These are phyloP conservation scores for Rhinoptilus africanus DNA, from an alignment of 2,113 vertebrate species.

Conservation along the genomic window DNA sequence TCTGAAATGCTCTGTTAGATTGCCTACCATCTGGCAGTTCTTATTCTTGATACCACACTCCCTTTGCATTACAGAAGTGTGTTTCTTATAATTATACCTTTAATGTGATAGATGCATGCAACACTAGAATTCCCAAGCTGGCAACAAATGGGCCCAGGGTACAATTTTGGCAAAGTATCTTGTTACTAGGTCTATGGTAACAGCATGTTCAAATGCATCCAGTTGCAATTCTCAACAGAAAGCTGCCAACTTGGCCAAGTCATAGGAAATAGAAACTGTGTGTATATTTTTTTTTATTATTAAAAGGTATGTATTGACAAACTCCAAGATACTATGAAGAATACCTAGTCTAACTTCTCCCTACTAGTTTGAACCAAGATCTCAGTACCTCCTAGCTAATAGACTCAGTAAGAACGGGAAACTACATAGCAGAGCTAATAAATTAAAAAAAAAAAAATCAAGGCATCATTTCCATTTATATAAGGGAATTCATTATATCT, in stretches of 20 bases:
- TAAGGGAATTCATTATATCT: not conserved
- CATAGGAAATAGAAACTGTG: not conserved
- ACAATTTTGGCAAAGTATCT: not conserved
- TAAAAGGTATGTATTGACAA: not conserved
- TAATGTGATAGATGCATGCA: not conserved
- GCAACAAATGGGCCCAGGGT: not conserved
- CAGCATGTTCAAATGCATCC: not conserved
- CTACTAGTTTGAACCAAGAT: not conserved
- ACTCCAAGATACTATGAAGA: not conserved
- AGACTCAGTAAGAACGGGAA: not conserved
- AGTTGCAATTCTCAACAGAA: not conserved
- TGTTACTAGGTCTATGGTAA: not conserved
- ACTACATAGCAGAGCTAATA: not conserved
- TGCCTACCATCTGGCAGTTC: constrained; percentile 40
- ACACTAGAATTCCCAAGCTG: constrained; percentile 9
- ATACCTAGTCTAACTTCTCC: not conserved
- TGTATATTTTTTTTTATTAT: not conserved
- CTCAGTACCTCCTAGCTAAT: not conserved
- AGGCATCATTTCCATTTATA: not conserved
- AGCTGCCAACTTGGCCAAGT: not conserved
- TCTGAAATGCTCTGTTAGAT: constrained; percentile 18
- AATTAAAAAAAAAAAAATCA: not conserved
- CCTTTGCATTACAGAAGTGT: not conserved
- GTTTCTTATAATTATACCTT: constrained; percentile 41
- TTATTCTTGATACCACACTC: constrained; percentile 21